Evolutionary conservation across 2,113 vertebrate genomes (phyloP), one percentile per base, ranked within the genome.

Genomic region (Copsychus sechellarum): DNA sequence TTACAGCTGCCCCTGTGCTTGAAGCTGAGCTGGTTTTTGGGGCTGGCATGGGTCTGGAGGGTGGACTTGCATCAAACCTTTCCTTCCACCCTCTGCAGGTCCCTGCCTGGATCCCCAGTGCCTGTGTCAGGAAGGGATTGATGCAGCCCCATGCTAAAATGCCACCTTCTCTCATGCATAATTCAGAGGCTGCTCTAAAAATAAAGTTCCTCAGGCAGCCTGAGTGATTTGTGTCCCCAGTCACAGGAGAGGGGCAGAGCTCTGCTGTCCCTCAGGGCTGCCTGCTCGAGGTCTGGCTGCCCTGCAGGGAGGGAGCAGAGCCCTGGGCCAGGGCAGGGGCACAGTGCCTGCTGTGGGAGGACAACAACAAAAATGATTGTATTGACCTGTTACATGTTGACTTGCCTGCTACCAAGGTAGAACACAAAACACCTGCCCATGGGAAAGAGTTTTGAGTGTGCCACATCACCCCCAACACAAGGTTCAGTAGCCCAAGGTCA

Each of bases 141-240:
- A 43, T 61, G 53, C 71, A 86, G 76, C 42, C 67, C 92, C 50
- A 4, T 21, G 48, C 56, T 77, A 90, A 94, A 90, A 90, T 51
- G 51, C 86, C 83, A 89, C 83, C 64, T 80, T 86, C 67, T 54
- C 51, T 93, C 92, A 94, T 96, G 65, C 56, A 95, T 96, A 93
- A 97, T 97, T 94, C 92, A 95, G 71, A 95, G 64, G 34, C 57
- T 92, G 34, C 86, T 90, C 96, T 95, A 95, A 95, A 97, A 95
- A 96, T 95, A 95, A 94, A 86, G 83, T 57, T 91, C 77, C 77
- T 76, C 60, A 62, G 77, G 91, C 83, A 86, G 72, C 36, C 51
- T 50, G 76, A 83, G 71, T 81, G 67, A 67, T 86, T 89, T 81
- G 36, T 45, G 53, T 89, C 26, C 15, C 45, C 7, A 34, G 33